Evolutionary conservation across 2,113 vertebrate species (phyloP), one percentile per base, ranked within the genome.

Genomic region (Beaufortia kweichowensis): DNA sequence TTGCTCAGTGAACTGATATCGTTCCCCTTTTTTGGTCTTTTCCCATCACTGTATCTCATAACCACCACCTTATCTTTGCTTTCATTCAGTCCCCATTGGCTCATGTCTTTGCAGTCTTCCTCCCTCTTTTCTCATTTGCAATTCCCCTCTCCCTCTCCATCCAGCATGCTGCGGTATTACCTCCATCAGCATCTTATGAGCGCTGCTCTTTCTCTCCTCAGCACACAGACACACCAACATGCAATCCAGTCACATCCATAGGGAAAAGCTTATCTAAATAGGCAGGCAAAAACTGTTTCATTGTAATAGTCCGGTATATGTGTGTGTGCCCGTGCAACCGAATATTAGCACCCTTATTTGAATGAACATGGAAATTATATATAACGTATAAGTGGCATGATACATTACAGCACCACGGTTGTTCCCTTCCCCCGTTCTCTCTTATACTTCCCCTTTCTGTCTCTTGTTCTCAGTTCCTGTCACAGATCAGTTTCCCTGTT

Each of bases 131-230:
- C 65, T 75, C 53, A 28, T 33, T 73, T 73, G 70, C 70, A 73
- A 66, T 66, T 55, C 56, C 76, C 60, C 70, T 55, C 56, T 55
- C 72, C 69, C 62, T 39, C 64, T 60, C 28, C 39, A 48, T 71
- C 73, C 66, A 62, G 50, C 26, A 41, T 59, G 59, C 81, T 79
- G 81, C 81, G 79, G 77, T 75, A 82, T 75, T 67, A 65, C 76
- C 61, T 67, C 23, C 76, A 78, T 81, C 79, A 81, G 80, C 74
- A 80, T 65, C 68, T 77, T 35, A 73, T 77, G 69, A 81, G 69
- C 75, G 3, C 72, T 68, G 75, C 67, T 59, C 53, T 60, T 24
- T 65, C 41, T 66, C 66, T 31, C 28, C 57, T 26, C 6, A 33
- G 57, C 56, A 61, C 39, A 61, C 39, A 73, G 56, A 61, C 70